Evolutionary conservation across 2,113 vertebrate genomes (phyloP), one percentile per base, ranked within the genome.

Genomic region (Panthera uncia): DNA sequence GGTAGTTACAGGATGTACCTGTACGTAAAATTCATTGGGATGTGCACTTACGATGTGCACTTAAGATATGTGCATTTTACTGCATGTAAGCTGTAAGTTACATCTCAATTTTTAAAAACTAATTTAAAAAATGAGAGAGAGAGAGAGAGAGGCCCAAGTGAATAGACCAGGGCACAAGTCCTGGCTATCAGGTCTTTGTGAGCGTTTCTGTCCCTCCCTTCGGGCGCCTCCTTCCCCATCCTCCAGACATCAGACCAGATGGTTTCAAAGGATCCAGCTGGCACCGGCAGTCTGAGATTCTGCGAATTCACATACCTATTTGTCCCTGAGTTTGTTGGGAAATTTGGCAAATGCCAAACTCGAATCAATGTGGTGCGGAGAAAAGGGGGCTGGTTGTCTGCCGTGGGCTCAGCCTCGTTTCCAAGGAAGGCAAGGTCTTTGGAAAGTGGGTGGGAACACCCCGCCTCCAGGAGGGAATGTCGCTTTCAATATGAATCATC

Each of bases 401-500:
- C 96, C 92, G 78, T 76, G 71, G 95, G 19, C 95, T 81, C 92
- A 89, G 94, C 74, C 95, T 65, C 10, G 78, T 96, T 97, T 94
- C 97, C 68, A 90, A 97, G 97, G 93, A 91, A 97, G 81, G 85
- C 95, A 48, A 38, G 82, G 97, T 81, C 96, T 97, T 76, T 81
- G 96, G 94, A 79, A 95, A 97, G 95, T 83, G 74, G 96, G 94
- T 19, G 94, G 87, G 45, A 69, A 65, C 97, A 94, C 21, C 0
- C 50, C 5, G 33, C 4, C 85, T 76, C 83, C 12, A 76, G 76
- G 94, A 95, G 98, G 94, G 98, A 97, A 96, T 96, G 98, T 98
- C 98, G 98, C 89, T 95, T 98, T 97, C 66, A 74, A 91, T 87
- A 79, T 38, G 98, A 98, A 98, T 98, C 98, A 98, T 45, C 0